These are phyloP conservation scores for Hoplostethus atlanticus DNA, from an alignment of 2,797 vertebrate genomes.

Conservation along the genomic window DNA sequence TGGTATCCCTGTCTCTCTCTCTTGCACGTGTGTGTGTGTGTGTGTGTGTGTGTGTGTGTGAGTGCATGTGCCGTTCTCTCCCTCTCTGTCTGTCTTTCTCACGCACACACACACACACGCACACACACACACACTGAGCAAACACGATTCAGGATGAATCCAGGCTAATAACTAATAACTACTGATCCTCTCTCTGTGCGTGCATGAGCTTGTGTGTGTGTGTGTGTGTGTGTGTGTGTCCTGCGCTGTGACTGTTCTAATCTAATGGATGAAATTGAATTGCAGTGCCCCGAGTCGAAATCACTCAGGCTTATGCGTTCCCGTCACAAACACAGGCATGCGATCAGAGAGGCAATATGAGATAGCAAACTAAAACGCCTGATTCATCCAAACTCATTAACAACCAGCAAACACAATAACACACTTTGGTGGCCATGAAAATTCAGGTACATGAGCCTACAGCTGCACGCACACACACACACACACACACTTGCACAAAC, in stretches of 20 bases:
- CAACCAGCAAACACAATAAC: conserved; percentile 45
- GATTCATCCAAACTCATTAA: conserved; percentile 67
- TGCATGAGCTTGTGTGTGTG: conserved; percentile 9
- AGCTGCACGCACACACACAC: neutral
- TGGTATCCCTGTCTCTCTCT: conserved; percentile 42
- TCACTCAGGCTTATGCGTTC: conserved; percentile 64
- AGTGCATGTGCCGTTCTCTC: neutral
- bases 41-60: conserved; percentile 8
- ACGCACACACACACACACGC: conserved; percentile 11
- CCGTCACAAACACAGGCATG: conserved; percentile 46
- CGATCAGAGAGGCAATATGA: conserved; percentile 57
- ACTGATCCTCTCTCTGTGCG: conserved; percentile 38
- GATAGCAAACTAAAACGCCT: conserved; percentile 49
- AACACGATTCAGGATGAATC: conserved; percentile 42
- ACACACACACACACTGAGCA: conserved; percentile 31
- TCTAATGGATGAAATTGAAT: conserved; percentile 71
- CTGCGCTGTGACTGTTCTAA: conserved; percentile 48
- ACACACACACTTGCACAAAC: too few species aligned
- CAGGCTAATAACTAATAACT: conserved; percentile 62
- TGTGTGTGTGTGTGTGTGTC: neutral
- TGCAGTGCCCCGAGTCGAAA: conserved; percentile 51
- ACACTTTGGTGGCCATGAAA: conserved; percentile 39
- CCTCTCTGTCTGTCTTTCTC: neutral
- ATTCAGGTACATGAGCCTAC: conserved; percentile 13
- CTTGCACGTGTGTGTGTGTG: conserved; percentile 18